Percentiles rank a stretch among this genome's conserved stretches.
These are phyloP conservation scores for Caenorhabditis uteleia DNA, from an alignment of 2,888 invertebrate species.

Conservation along the genomic window DNA sequence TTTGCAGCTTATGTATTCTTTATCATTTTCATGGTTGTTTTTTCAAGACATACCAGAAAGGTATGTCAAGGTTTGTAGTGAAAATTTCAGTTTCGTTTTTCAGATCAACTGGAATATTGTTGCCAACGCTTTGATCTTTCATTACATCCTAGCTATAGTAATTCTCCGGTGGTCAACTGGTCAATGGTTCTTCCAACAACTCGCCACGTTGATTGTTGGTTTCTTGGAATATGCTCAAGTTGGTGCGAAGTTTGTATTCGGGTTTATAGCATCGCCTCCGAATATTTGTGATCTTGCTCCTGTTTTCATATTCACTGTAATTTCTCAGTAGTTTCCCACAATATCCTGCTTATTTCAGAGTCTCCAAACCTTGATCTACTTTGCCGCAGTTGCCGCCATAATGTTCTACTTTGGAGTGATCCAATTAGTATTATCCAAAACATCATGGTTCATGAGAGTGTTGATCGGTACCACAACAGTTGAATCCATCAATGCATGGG, in stretches of 20 bases:
- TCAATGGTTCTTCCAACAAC: constrained; percentile 39
- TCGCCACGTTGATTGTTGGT: constrained; percentile 72
- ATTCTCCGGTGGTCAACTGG: constrained; percentile 75
- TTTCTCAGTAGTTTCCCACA: neutral
- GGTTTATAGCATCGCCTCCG: constrained; percentile 66
- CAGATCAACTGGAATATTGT: constrained; percentile 79
- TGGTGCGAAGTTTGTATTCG: constrained; percentile 82
- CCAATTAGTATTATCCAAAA: constrained; percentile 45
- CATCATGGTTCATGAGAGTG: constrained; percentile 71
- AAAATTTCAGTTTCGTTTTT: constrained; percentile 1
- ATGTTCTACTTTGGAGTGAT: constrained; percentile 66
- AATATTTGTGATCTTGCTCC: constrained; percentile 69
- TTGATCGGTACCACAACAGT: constrained; percentile 85
- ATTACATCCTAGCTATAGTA: constrained; percentile 83
- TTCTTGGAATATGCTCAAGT: constrained; percentile 82
- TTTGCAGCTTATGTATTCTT: constrained; percentile 62
- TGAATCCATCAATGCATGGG: constrained; percentile 89
- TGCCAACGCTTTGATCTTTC: constrained; percentile 81
- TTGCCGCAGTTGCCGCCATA: constrained; percentile 62
- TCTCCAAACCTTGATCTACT: constrained; percentile 67
- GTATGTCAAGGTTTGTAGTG: constrained; percentile 19
- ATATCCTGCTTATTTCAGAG: constrained; percentile 35
- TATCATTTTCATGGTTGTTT: constrained; percentile 58
- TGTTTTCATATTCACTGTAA: constrained; percentile 83
- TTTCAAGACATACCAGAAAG: constrained; percentile 53